Evolutionary conservation across 1,140 invertebrate species (phyloP).

Genomic region (Sarcophaga peregrina): DNA sequence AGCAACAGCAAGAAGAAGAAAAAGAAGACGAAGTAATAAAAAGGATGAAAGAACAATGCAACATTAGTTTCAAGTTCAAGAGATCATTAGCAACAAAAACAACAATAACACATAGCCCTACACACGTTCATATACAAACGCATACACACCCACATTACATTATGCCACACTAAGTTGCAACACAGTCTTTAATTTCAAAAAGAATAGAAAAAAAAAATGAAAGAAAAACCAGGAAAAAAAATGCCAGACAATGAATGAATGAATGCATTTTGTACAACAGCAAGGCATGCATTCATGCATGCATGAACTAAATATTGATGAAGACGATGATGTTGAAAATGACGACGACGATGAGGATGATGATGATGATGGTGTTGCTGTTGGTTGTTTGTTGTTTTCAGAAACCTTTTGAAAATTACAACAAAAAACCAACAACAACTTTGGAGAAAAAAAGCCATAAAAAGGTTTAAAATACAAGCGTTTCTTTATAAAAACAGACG

Average conservation of each 20-base stretch:
- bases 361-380: too few species aligned
- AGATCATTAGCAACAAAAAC: constrained; percentile 37
- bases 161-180: constrained; percentile 3
- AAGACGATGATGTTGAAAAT: constrained; percentile 1
- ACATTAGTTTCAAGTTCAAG: constrained; percentile 42
- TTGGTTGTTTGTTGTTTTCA: too few species aligned
- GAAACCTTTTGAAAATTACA: too few species aligned
- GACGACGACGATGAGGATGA: too few species aligned
- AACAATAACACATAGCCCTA: neutral
- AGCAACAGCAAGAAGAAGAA: neutral
- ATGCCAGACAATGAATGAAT: constrained; percentile 28
- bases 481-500: neutral
- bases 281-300: neutral
- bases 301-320: constrained; percentile 27
- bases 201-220: neutral
- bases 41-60: constrained; percentile 32
- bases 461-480: neutral
- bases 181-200: neutral
- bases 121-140: neutral
- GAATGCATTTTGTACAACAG: constrained; percentile 17
- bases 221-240: neutral
- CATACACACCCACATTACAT: too few species aligned
- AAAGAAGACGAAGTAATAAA: too few species aligned
- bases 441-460: neutral
- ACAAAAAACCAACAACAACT: neutral